Conservation (phyloP, 2,888 invertebrate genomes). For the Chloroclystis v-ata region DNA sequence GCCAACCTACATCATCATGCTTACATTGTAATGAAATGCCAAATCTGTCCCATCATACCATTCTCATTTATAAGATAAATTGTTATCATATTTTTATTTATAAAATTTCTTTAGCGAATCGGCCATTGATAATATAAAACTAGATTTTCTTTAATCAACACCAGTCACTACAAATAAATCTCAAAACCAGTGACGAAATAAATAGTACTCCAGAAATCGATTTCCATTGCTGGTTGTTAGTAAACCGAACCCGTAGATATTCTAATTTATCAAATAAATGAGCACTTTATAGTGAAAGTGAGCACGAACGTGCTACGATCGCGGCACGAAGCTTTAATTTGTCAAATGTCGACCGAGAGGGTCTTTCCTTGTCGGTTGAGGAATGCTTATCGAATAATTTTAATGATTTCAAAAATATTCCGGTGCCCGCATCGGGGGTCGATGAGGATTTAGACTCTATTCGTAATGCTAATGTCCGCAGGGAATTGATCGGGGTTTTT, state of each 20-base stretch:
- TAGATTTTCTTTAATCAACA: not conserved
- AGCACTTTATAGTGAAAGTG: conserved; percentile 48
- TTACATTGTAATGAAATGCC: no score
- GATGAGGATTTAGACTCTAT: conserved; percentile 27
- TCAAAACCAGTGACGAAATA: not conserved
- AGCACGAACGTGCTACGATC: conserved; percentile 36
- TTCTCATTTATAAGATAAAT: no score
- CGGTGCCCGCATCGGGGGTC: conserved; percentile 12
- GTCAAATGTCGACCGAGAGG: conserved; percentile 36
- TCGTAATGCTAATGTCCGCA: conserved; percentile 29
- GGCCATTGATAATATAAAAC: not conserved
- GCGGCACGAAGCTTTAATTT: conserved; percentile 43
- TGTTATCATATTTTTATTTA: no score
- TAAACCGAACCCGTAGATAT: conserved; percentile 19
- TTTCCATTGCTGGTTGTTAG: conserved; percentile 19
- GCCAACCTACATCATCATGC: no score
- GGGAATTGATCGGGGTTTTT: conserved; percentile 27
- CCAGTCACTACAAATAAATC: not conserved
- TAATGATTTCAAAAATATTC: conserved; percentile 23
- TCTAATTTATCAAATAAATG: conserved; percentile 44
- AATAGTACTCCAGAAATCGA: conserved; percentile 7
- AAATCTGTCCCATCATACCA: no score
- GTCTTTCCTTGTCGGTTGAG: conserved; percentile 29
- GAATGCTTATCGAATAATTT: conserved; percentile 22
- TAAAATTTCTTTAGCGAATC: no score